These are phyloP conservation scores for Choloepus hoffmanni DNA, from an alignment of 2,113 vertebrate genomes.

Conservation along the genomic window DNA sequence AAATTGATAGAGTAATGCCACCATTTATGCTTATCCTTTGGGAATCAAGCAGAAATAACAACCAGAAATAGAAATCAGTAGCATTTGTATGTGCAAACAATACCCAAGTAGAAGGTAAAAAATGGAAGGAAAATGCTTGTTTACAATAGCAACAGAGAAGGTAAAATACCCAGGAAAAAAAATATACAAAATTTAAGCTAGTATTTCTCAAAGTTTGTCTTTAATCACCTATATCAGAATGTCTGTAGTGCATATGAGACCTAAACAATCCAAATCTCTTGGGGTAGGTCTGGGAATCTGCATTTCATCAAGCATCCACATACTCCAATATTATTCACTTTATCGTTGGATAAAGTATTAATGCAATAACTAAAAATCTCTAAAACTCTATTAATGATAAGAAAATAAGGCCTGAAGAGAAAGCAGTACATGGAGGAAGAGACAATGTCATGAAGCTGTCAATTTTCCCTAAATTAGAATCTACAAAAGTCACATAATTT, in stretches of 20 bases:
- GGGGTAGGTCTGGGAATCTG: background rate
- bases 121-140: background rate
- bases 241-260: background rate
- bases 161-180: conserved; percentile 25
- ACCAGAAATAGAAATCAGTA: background rate
- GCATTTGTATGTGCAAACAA: background rate
- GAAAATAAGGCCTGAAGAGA: conserved; percentile 1
- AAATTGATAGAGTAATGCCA: background rate
- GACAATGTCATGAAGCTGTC: background rate
- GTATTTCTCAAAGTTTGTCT: background rate
- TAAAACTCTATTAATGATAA: conserved; percentile 27
- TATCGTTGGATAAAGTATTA: background rate
- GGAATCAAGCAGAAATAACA: conserved; percentile 8
- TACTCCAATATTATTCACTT: background rate
- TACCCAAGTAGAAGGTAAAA: background rate
- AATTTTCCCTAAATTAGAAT: conserved; percentile 47
- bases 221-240: background rate
- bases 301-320: background rate
- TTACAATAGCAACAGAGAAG: background rate
- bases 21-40: background rate
- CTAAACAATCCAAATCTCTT: conserved; percentile 37
- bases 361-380: conserved; percentile 36
- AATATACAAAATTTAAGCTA: background rate
- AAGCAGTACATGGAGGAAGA: background rate
- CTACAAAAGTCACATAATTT: background rate